phyloP scores from a whole-genome alignment of 2,888 invertebrate genomes.

The Drosophila ustulata region DNA sequence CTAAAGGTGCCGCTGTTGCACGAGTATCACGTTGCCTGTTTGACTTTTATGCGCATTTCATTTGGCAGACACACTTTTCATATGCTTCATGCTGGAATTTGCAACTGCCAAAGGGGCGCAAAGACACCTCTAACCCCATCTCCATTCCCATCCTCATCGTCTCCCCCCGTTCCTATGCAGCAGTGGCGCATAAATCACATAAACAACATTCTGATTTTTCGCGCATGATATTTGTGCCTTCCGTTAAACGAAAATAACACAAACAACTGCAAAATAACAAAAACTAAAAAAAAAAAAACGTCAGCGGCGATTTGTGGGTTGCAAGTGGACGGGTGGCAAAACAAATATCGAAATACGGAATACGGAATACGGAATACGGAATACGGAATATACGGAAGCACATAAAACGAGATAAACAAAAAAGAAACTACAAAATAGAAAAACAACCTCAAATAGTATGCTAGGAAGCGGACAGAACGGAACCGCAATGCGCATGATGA shows the following conservation, averaged over 20 bases:
- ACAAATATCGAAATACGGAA: slow-evolving; percentile 34
- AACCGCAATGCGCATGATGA: slow-evolving; percentile 64
- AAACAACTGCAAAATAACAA: slow-evolving; percentile 2
- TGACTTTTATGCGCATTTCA: slow-evolving; percentile 66
- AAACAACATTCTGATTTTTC: slow-evolving; percentile 75
- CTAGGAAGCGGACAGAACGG: slow-evolving; percentile 5
- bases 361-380: slow-evolving; percentile 12
- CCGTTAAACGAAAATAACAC: slow-evolving; percentile 34
- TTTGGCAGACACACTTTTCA: slow-evolving; percentile 64
- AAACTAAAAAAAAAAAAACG: slow-evolving; percentile 17
- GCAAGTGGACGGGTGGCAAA: slow-evolving; percentile 32
- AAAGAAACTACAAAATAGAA: background rate
- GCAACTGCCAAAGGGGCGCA: slow-evolving; percentile 19
- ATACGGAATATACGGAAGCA: slow-evolving; percentile 26
- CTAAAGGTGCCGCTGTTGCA: slow-evolving; percentile 1
- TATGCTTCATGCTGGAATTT: slow-evolving; percentile 29
- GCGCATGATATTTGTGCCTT: slow-evolving; percentile 75
- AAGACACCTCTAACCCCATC: background rate
- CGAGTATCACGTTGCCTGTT: slow-evolving; percentile 29
- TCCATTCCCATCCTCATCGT: background rate
- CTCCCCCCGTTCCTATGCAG: background rate
- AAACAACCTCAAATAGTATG: background rate
- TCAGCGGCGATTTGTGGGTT: slow-evolving; percentile 48
- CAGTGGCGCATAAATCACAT: slow-evolving; percentile 71
- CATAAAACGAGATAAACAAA: slow-evolving; percentile 36